phyloP scores from a whole-genome alignment of 1,140 invertebrate genomes.

The Batillaria attramentaria region DNA sequence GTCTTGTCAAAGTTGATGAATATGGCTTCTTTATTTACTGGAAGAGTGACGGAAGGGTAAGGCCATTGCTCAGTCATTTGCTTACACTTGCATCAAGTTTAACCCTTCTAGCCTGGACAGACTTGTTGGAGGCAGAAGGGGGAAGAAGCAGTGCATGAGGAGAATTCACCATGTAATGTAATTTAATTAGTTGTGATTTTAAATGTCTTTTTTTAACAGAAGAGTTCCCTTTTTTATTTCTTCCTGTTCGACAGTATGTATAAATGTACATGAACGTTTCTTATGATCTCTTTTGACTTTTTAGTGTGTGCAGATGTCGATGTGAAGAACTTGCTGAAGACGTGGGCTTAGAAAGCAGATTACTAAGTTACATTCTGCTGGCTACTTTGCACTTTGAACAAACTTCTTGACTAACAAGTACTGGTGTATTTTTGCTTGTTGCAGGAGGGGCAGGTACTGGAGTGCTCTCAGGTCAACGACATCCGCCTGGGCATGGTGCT shows the following conservation, averaged over 20 bases:
- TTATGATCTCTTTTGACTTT: neutral
- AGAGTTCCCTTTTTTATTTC: neutral
- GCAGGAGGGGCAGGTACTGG: slow-evolving; percentile 96
- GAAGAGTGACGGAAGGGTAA: slow-evolving; percentile 96
- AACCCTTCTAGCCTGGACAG: too few species aligned
- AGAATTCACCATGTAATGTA: too few species aligned
- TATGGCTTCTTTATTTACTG: slow-evolving; percentile 99
- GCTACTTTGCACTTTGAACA: too few species aligned
- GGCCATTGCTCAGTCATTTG: slow-evolving; percentile 43
- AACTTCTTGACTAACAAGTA: too few species aligned
- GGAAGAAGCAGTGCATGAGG: too few species aligned
- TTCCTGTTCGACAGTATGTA: neutral
- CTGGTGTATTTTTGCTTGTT: slow-evolving; percentile 64
- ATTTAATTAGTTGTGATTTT: neutral
- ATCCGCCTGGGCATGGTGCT: slow-evolving; percentile 77
- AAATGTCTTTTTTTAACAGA: neutral
- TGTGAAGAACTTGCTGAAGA: neutral
- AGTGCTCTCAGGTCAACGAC: slow-evolving; percentile 97
- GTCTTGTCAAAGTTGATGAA: slow-evolving; percentile 96
- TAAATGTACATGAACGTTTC: neutral
- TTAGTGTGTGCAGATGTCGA: neutral
- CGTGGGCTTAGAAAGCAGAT: too few species aligned
- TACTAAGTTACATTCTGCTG: too few species aligned
- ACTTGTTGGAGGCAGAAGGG: too few species aligned
- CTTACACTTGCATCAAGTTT: neutral